These are phyloP conservation scores for Odontamblyopus lacepedii DNA, from an alignment of 2,797 vertebrate genomes.

Conservation along the genomic window DNA sequence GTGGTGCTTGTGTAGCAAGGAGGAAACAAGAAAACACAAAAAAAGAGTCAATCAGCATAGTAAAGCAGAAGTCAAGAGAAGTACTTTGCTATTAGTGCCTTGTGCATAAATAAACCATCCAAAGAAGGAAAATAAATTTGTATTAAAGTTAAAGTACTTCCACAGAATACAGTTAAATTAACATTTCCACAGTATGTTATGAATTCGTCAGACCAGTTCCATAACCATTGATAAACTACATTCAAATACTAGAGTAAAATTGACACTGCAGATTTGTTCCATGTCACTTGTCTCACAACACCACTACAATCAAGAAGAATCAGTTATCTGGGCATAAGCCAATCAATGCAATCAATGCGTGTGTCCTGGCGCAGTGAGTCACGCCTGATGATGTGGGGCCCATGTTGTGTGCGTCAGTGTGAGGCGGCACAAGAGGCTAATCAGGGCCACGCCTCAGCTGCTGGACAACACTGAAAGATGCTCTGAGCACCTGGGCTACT, in stretches of 20 bases:
- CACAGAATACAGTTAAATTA: too few relatives aligned
- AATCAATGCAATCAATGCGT: slow-evolving; percentile 5
- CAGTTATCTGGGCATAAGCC: not conserved
- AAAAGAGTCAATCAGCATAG: too few relatives aligned
- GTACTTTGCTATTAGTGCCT: too few relatives aligned
- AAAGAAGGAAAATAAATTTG: too few relatives aligned
- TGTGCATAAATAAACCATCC: too few relatives aligned
- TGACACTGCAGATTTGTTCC: not conserved
- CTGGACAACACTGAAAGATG: slow-evolving; percentile 25
- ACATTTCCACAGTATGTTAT: too few relatives aligned
- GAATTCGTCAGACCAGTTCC: not conserved
- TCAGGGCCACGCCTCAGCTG: slow-evolving; percentile 41
- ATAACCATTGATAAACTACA: not conserved
- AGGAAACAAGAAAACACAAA: not conserved
- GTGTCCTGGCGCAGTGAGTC: not conserved
- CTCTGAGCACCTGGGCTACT: slow-evolving; percentile 27
- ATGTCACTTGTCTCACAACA: not conserved
- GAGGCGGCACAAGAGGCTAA: slow-evolving; percentile 11
- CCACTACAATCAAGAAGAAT: slow-evolving; percentile 1
- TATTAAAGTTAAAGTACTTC: too few relatives aligned
- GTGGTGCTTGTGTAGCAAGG: not conserved
- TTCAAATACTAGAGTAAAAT: not conserved
- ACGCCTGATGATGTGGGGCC: not conserved
- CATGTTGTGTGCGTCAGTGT: not conserved
- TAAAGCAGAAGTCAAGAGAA: too few relatives aligned